Base-by-base conservation (phyloP, 2,113 vertebrate species). In the Romanogobio albipinnatus region DNA sequence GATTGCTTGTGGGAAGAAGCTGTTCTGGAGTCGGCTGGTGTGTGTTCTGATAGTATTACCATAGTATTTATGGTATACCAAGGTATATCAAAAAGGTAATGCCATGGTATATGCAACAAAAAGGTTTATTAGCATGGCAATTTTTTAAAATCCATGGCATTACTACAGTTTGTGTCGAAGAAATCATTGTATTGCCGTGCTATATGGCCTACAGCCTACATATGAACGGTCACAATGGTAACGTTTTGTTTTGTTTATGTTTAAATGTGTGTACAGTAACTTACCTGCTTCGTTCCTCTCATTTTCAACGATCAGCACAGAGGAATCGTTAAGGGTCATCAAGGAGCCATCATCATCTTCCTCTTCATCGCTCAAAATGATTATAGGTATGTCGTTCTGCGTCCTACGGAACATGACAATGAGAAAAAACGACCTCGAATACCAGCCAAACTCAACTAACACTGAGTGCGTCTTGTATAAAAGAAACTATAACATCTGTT, bases 291-390 rank as follows among this genome's bases (percentile, higher is more conserved):
- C 8, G 9, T 22, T 58, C 24, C 86, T 80, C 15, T 59, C 78
- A 36, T 90, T 61, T 33, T 89, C 93, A 76, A 95, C 90, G 1
- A 93, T 84, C 8, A 92, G 4, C 53, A 94, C 89, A 0, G 93
- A 93, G 8, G 79, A 29, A n/a, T 92, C 91, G 19, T 11, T 68
- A 33, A 24, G 82, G 17, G 1, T 3, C 87, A 9, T 47, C 2
- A 11, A 17, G 59, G 39, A 47, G 47, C 83, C 70, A 17, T 24
- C 71, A 9, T 88, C 88, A 0, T 90, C 91, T 2, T 92, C 90
- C 29, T 93, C 93, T 58, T 94, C 91, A 75, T 94, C 93, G 82
- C 93, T 95, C 61, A 94, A 86, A 76, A 95, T 88, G 62, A 94
- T 94, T 15, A 94, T 85, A 10, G 70, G 49, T 29, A 62, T 71